A percentile compares a stretch with the other conserved stretches of the same genome.
Conservation (phyloP, 2,113 vertebrate genomes). For the Cettia cetti region DNA sequence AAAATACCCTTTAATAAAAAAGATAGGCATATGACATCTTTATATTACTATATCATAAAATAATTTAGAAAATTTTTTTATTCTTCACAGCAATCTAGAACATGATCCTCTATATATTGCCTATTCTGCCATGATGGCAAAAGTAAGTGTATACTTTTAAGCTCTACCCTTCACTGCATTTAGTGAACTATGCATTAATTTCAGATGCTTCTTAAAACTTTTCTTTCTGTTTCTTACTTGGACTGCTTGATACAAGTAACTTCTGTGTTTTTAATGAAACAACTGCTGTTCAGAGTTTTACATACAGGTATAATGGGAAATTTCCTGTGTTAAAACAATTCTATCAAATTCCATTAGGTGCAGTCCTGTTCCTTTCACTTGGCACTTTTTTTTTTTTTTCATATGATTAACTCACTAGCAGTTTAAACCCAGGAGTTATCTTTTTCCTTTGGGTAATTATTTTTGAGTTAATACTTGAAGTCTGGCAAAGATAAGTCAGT, state of each 20-base stretch:
- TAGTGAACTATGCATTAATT: background rate
- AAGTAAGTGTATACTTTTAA: slow-evolving; percentile 75
- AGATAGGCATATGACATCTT: background rate
- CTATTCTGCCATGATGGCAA: slow-evolving; percentile 98
- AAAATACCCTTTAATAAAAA: background rate
- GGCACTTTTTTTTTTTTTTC: background rate
- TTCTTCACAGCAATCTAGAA: slow-evolving; percentile 83
- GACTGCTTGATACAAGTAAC: background rate
- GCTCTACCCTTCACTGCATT: background rate
- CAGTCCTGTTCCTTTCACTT: background rate
- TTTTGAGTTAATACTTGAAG: background rate
- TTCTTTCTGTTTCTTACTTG: background rate
- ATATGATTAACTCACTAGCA: background rate
- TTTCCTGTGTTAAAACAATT: background rate
- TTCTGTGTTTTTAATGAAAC: background rate
- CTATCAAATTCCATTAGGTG: background rate
- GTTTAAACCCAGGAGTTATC: background rate
- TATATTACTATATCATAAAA: background rate
- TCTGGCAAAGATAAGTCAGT: background rate
- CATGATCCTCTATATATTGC: slow-evolving; percentile 93
- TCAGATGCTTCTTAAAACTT: background rate
- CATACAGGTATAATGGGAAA: background rate
- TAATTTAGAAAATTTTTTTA: background rate
- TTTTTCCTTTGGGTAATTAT: background rate
- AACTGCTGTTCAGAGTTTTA: background rate